Evolutionary conservation across 2,888 invertebrate species (phyloP).

Genomic region (Cremastinae sp.): DNA sequence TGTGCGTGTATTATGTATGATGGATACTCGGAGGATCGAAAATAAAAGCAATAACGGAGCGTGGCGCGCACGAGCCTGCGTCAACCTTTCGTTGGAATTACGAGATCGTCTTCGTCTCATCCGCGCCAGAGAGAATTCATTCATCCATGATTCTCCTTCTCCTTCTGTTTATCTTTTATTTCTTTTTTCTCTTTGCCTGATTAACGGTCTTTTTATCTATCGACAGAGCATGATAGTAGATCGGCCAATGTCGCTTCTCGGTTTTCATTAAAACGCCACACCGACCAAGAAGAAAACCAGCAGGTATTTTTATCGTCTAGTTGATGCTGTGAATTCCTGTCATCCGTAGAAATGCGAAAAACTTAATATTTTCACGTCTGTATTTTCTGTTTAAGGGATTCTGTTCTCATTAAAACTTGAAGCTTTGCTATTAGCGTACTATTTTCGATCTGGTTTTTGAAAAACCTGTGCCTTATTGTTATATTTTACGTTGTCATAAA

Average conservation of each 20-base stretch:
- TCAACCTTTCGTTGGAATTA: conserved; percentile 42
- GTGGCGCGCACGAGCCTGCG: conserved; percentile 38
- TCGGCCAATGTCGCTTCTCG: not conserved
- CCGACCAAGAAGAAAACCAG: not conserved
- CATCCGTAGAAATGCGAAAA: no score
- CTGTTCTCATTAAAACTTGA: no score
- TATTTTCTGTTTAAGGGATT: no score
- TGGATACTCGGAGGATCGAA: not conserved
- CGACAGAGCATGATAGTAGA: not conserved
- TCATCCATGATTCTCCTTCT: conserved; percentile 73
- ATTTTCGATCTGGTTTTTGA: no score
- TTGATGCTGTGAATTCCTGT: no score
- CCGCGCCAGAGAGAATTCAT: conserved; percentile 67
- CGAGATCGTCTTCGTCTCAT: conserved; percentile 46
- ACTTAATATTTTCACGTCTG: no score
- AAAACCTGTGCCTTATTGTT: no score
- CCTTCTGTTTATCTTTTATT: conserved; percentile 52
- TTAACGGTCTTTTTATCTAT: conserved; percentile 58
- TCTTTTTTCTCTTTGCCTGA: conserved; percentile 43
- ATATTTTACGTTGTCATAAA: no score
- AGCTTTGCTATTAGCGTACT: no score
- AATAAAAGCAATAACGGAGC: conserved; percentile 25
- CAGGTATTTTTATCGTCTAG: not conserved
- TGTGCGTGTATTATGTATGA: no score
- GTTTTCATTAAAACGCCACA: conserved; percentile 6